Base-by-base conservation (phyloP, 2,113 vertebrate species). In the Sterna hirundo region DNA sequence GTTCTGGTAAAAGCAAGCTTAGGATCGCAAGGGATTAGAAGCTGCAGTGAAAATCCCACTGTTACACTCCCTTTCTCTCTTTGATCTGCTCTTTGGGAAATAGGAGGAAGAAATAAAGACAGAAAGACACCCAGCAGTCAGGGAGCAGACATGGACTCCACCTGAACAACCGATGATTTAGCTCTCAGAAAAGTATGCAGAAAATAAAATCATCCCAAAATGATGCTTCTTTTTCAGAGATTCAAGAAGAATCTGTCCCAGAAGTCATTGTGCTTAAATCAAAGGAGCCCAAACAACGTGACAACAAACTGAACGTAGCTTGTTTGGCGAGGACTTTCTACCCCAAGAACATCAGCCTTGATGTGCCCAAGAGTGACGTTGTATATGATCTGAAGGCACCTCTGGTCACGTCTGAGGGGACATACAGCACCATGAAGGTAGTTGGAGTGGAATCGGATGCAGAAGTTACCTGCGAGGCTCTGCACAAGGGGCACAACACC, bases 311-410 rank as follows among this genome's bases (percentile, higher is more conserved):
- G 27, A 94, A 90, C 3, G n/a, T 72, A 6, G 96, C 96, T 83
- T 98, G 97, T 80, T 89, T 98, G 86, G 97, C 96, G 38, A 97
- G 96, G 70, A 80, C 94, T 57, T 98, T 98, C 95, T 97, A 98
- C 42, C 97, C 98, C 8, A 97, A 94, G 79, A 20, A 62, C 15
- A 18, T 98, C 82, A 76, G 25, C 27, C 97, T 98, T 86, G 78
- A 3, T 25, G 66, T 97, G 49, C 26, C 79, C 30, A 64, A 74
- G 36, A 65, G 93, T 40, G 51, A 90, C 14, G 49, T 20, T 54
- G 51, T 95, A 29, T 85, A 13, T 42, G 92, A 95, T 77, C 85
- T 82, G 77, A 78, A 91, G 20, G 76, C 89, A 40, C 47, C 95
- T 6, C 90, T 85, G 30, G 3, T 97, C 64, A 85, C 96, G 57